Evolutionary conservation across 1,140 invertebrate species (phyloP).

Genomic region (Drosophila mauritiana): DNA sequence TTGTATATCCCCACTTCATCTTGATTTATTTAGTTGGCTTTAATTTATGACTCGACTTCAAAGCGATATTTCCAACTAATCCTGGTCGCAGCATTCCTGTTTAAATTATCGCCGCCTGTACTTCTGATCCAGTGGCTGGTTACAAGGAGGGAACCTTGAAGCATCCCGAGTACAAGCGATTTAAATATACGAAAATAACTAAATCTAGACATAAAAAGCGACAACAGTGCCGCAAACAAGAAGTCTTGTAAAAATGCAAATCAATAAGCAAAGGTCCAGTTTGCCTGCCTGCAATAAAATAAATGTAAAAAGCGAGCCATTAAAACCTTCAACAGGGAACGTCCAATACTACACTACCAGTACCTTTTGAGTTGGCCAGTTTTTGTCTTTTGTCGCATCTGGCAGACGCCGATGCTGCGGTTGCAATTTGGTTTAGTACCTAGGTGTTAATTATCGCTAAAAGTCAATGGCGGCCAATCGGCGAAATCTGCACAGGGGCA

Average conservation of each 20-base stretch:
- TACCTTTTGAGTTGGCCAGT: constrained; percentile 11
- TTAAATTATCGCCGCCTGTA: constrained; percentile 41
- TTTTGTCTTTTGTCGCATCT: constrained; percentile 62
- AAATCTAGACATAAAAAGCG: constrained; percentile 59
- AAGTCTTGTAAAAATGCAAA: constrained; percentile 80
- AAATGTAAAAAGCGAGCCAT: constrained; percentile 62
- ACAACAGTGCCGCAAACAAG: constrained; percentile 55
- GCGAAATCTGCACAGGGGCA: constrained; percentile 69
- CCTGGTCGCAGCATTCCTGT: constrained; percentile 36
- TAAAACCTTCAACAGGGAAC: constrained; percentile 43
- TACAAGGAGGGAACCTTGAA: constrained; percentile 23
- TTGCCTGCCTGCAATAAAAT: constrained; percentile 72
- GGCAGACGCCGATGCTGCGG: constrained; percentile 30
- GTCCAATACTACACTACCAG: neutral
- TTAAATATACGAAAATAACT: constrained; percentile 82
- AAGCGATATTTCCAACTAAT: constrained; percentile 43
- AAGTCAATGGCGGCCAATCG: constrained; percentile 79
- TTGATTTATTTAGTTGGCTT: constrained; percentile 43
- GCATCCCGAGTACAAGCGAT: constrained; percentile 54
- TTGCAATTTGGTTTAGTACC: constrained; percentile 77
- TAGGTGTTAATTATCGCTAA: constrained; percentile 83
- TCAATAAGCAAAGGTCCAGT: constrained; percentile 74
- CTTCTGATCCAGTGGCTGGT: constrained; percentile 46
- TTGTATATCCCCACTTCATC: constrained; percentile 33
- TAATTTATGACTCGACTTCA: constrained; percentile 46